Evolutionary conservation across 2,113 vertebrate species (phyloP).

Genomic region (Gobius niger): DNA sequence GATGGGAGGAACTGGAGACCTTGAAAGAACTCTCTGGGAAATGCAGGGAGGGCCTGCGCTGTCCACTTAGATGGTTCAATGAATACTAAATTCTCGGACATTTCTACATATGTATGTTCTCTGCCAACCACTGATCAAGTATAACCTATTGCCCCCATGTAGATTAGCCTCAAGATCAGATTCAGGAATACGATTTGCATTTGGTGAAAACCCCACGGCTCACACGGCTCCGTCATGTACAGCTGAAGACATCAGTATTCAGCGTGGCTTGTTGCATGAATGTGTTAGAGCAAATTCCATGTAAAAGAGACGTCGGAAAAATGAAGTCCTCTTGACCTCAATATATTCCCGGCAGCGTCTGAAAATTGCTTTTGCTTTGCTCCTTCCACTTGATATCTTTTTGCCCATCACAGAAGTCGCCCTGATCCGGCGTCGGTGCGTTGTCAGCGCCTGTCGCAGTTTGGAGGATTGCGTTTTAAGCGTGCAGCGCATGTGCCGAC

Average conservation of each 20-base stretch:
- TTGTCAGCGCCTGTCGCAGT: slow-evolving; percentile 57
- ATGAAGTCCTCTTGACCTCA: slow-evolving; percentile 66
- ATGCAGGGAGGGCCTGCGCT: not conserved
- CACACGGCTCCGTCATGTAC: slow-evolving; percentile 18
- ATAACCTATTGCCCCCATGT: not conserved
- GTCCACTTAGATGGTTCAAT: not conserved
- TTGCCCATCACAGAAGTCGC: slow-evolving; percentile 55
- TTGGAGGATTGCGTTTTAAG: slow-evolving; percentile 43
- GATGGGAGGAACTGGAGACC: not conserved
- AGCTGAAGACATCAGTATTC: slow-evolving; percentile 51
- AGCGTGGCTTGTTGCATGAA: slow-evolving; percentile 45
- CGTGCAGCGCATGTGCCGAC: slow-evolving; percentile 53
- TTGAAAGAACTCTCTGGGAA: not conserved
- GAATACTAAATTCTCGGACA: not conserved
- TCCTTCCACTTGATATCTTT: slow-evolving; percentile 66
- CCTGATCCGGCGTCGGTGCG: slow-evolving; percentile 51
- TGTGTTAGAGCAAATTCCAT: slow-evolving; percentile 51
- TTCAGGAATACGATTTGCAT: not conserved
- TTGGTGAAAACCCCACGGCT: not conserved
- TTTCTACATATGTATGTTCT: not conserved
- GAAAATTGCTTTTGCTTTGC: slow-evolving; percentile 67
- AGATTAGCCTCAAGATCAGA: not conserved
- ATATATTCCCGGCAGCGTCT: slow-evolving; percentile 54
- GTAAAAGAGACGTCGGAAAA: slow-evolving; percentile 52
- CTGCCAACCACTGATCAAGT: not conserved